A percentile compares a stretch with the other conserved stretches of the same genome.
Conservation (phyloP, 1,140 invertebrate species). For the Ceratina calcarata region DNA sequence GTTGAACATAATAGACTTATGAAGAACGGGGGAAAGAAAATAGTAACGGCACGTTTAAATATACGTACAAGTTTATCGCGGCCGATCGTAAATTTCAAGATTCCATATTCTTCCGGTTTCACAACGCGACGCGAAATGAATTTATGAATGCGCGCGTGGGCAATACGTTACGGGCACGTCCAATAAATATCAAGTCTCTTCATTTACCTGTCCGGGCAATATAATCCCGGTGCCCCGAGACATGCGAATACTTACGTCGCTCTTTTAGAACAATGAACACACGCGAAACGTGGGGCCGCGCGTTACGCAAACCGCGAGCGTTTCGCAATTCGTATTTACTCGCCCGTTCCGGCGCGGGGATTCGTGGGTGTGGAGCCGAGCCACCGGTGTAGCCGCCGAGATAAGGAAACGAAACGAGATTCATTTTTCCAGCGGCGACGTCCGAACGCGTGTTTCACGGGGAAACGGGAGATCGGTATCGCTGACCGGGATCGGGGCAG, state of each 20-base stretch:
- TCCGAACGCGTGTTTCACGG: slow-evolving; percentile 43
- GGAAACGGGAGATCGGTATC: slow-evolving; percentile 63
- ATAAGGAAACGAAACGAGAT: too few relatives aligned
- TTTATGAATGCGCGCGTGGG: slow-evolving; percentile 43
- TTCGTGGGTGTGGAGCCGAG: slow-evolving; percentile 56
- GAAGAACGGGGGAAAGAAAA: slow-evolving; percentile 20
- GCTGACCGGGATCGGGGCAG: slow-evolving; percentile 1
- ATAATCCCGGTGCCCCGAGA: background rate
- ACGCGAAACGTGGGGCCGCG: slow-evolving; percentile 36
- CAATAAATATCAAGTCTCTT: slow-evolving; percentile 51
- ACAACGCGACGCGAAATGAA: slow-evolving; percentile 28
- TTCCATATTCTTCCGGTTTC: slow-evolving; percentile 50
- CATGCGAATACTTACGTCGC: slow-evolving; percentile 12
- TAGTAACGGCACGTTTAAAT: slow-evolving; percentile 45
- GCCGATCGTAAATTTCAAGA: slow-evolving; percentile 38
- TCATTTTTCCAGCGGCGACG: too few relatives aligned
- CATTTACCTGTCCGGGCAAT: slow-evolving; percentile 47
- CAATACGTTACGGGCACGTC: slow-evolving; percentile 44
- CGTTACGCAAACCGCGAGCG: slow-evolving; percentile 57
- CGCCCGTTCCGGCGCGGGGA: slow-evolving; percentile 5
- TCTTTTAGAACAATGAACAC: slow-evolving; percentile 50
- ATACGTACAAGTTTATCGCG: slow-evolving; percentile 23
- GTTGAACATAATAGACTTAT: background rate
- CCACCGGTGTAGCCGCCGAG: background rate
- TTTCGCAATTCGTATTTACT: slow-evolving; percentile 52